Conservation (phyloP, 1,140 invertebrate genomes). For the Tetragonula clypearis region DNA sequence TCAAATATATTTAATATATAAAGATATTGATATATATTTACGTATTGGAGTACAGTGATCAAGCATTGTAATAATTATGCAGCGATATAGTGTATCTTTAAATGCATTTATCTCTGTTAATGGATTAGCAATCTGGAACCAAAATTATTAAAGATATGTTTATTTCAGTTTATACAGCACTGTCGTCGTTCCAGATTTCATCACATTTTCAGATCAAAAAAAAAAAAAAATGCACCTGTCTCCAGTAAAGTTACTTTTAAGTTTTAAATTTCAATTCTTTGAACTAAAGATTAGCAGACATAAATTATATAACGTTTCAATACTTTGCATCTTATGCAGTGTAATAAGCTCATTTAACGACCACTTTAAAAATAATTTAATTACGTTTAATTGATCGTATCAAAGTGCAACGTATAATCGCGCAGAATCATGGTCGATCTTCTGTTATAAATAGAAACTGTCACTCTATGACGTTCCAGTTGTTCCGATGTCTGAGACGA, state of each 20-base stretch:
- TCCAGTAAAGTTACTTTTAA: background rate
- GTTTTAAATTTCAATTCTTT: too few relatives aligned
- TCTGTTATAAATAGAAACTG: background rate
- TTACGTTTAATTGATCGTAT: too few relatives aligned
- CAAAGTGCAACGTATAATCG: background rate
- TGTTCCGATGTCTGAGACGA: background rate
- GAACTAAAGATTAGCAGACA: too few relatives aligned
- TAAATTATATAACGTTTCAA: too few relatives aligned
- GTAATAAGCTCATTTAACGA: too few relatives aligned
- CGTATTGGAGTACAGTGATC: background rate
- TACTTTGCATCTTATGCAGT: too few relatives aligned
- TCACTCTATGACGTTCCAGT: background rate
- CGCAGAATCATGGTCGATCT: background rate
- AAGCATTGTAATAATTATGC: background rate
- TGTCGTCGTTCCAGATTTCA: background rate
- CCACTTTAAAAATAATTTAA: too few relatives aligned
- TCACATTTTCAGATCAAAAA: background rate
- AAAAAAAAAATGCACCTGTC: background rate
- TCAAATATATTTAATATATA: too few relatives aligned
- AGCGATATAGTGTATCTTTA: background rate
- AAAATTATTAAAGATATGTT: too few relatives aligned
- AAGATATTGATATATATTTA: background rate
- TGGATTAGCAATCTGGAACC: background rate
- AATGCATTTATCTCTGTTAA: background rate
- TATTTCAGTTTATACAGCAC: too few relatives aligned